phyloP scores from a whole-genome alignment of 2,888 invertebrate genomes.

The Petrolisthes manimaculis region DNA sequence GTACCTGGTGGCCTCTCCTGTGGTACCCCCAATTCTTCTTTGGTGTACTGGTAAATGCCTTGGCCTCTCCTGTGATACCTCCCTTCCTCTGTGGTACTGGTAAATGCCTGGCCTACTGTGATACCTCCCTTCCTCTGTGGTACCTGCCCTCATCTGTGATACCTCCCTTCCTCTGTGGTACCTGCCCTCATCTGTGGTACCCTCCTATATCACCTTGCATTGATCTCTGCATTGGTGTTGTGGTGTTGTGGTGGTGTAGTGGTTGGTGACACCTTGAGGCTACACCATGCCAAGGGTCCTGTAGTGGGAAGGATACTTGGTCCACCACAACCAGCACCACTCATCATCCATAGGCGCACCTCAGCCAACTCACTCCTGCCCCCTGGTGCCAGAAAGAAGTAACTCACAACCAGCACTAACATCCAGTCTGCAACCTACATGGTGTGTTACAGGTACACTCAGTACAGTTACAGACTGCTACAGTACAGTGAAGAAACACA shows the following conservation, averaged over 20 bases:
- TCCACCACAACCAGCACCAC: constrained; percentile 39
- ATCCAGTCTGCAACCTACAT: background rate
- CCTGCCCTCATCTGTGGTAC: background rate
- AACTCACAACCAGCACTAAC: background rate
- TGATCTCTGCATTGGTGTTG: constrained; percentile 6
- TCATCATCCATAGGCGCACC: constrained; percentile 12
- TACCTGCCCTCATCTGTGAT: background rate
- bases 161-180: constrained; percentile 12
- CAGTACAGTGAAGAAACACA: too few species aligned
- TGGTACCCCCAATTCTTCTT: background rate
- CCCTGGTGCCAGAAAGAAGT: constrained; percentile 50
- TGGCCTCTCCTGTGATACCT: constrained; percentile 10
- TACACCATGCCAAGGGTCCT: constrained; percentile 44
- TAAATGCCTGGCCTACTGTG: background rate
- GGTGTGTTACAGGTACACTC: background rate
- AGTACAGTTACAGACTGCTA: too few species aligned
- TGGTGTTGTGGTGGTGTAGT: constrained; percentile 29
- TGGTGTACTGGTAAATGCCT: background rate
- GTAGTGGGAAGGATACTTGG: constrained; percentile 51
- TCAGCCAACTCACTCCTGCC: constrained; percentile 38
- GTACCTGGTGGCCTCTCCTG: constrained; percentile 16
- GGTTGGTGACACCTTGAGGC: constrained; percentile 48
- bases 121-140: constrained; percentile 7
- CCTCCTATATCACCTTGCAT: background rate
- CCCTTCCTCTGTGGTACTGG: background rate